Conservation (phyloP, 2,113 vertebrate species). For the Sphaerodactylus townsendi region DNA sequence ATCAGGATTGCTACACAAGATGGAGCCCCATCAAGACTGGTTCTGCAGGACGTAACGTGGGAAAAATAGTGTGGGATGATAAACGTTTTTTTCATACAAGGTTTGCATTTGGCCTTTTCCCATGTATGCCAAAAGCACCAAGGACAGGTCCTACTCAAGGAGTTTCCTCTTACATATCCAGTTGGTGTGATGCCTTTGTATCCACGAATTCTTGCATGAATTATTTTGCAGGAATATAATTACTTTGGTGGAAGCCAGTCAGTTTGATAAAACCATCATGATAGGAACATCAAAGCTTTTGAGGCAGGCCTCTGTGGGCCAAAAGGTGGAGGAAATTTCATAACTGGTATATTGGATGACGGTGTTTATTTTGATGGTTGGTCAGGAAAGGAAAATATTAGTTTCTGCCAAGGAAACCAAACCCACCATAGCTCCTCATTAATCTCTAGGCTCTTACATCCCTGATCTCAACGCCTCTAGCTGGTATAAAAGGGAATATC, state of each 20-base stretch:
- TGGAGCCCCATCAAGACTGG: no score
- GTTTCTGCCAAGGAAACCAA: constrained; percentile 47
- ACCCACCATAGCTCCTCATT: constrained; percentile 43
- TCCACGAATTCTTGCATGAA: not conserved
- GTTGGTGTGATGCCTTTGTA: no score
- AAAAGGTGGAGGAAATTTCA: not conserved
- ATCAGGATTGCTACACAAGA: no score
- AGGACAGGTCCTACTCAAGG: no score
- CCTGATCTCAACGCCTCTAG: constrained; percentile 26
- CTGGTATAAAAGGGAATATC: constrained; percentile 48
- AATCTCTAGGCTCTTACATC: constrained; percentile 32
- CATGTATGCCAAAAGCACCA: no score
- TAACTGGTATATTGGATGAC: not conserved
- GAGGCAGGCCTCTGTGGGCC: not conserved
- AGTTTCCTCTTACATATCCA: no score
- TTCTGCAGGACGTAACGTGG: no score
- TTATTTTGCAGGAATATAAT: not conserved
- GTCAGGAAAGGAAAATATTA: not conserved
- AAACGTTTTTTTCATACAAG: no score
- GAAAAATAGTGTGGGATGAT: no score
- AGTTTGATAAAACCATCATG: not conserved
- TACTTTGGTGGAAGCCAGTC: not conserved
- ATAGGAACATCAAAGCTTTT: not conserved
- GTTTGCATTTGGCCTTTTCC: no score
- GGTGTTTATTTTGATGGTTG: not conserved